Conservation (phyloP, 1,140 invertebrate genomes). For the Aphis craccivora region DNA sequence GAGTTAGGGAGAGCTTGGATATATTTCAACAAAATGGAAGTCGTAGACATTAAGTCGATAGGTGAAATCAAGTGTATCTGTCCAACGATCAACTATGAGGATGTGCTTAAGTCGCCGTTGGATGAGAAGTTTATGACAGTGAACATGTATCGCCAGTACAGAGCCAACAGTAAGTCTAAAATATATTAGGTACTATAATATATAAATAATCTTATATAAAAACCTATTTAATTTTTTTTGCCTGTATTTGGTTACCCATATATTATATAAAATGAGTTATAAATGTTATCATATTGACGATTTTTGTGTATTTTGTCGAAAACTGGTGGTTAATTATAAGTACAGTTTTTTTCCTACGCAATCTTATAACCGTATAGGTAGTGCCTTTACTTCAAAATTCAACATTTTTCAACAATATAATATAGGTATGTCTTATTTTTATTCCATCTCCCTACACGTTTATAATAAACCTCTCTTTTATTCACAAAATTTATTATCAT, state of each 20-base stretch:
- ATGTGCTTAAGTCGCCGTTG: neutral
- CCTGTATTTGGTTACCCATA: neutral
- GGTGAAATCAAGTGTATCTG: neutral
- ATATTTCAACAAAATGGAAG: neutral
- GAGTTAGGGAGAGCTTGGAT: neutral
- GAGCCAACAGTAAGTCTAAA: neutral
- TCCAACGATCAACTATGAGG: neutral
- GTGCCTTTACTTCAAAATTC: neutral
- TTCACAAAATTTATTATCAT: too few relatives aligned
- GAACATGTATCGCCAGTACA: neutral
- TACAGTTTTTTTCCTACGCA: neutral
- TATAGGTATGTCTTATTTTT: too few relatives aligned
- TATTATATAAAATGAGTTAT: neutral
- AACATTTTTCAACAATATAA: neutral
- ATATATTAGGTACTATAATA: neutral
- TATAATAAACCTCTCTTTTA: too few relatives aligned
- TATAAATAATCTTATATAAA: neutral
- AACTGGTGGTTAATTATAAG: neutral
- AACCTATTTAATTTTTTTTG: neutral
- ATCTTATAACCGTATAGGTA: neutral
- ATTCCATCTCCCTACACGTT: too few relatives aligned
- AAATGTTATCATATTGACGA: neutral
- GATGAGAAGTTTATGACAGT: neutral
- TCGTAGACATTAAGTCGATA: neutral
- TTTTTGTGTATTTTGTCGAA: neutral